A percentile compares a stretch with the other conserved stretches of the same genome.
phyloP scores from a whole-genome alignment of 1,140 invertebrate genomes.

The Drosophila bipectinata region DNA sequence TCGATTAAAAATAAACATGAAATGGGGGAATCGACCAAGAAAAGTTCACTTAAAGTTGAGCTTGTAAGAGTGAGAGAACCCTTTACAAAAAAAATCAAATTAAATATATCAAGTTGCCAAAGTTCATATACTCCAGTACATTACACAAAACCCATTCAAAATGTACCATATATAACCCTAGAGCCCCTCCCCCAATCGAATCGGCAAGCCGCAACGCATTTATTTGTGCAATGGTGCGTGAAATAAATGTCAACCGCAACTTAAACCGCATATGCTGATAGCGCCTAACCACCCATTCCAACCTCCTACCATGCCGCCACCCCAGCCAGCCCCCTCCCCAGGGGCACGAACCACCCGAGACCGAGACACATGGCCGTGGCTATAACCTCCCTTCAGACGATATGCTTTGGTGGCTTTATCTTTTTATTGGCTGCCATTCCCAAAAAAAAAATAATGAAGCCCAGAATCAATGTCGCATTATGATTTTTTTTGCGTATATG shows the following conservation, averaged over 20 bases:
- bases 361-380: slow-evolving; percentile 57
- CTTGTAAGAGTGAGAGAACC: too few relatives aligned
- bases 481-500: slow-evolving; percentile 36
- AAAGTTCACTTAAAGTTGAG: not conserved
- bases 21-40: not conserved
- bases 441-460: slow-evolving; percentile 31
- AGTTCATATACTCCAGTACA: slow-evolving; percentile 5
- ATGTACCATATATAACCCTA: slow-evolving; percentile 4
- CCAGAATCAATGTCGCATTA: slow-evolving; percentile 57
- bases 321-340: slow-evolving; percentile 1
- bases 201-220: slow-evolving; percentile 74
- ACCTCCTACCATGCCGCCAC: not conserved
- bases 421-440: slow-evolving; percentile 74
- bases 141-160: slow-evolving; percentile 10
- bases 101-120: too few relatives aligned
- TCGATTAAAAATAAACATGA: slow-evolving; percentile 23
- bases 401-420: slow-evolving; percentile 61
- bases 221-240: slow-evolving; percentile 78
- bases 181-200: slow-evolving; percentile 35
- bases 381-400: slow-evolving; percentile 37
- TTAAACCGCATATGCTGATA: slow-evolving; percentile 82
- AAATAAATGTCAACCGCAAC: slow-evolving; percentile 82
- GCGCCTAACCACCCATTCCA: slow-evolving; percentile 22
- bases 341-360: slow-evolving; percentile 51
- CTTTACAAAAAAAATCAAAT: too few relatives aligned